A percentile compares a stretch with the other conserved stretches of the same genome.
These are phyloP conservation scores for Hymenochirus boettgeri DNA, from an alignment of 2,113 vertebrate genomes.

Conservation along the genomic window DNA sequence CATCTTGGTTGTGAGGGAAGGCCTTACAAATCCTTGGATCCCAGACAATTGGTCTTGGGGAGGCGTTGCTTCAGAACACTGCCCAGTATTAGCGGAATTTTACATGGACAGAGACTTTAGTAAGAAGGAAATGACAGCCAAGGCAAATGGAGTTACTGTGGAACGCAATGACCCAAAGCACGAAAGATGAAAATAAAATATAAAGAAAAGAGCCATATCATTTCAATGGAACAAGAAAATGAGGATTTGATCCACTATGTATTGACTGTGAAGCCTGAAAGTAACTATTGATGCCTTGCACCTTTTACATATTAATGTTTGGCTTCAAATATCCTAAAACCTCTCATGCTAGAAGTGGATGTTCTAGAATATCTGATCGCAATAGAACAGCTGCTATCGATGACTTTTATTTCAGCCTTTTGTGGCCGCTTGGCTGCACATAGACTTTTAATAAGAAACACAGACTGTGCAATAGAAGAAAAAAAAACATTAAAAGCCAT, in stretches of 20 bases:
- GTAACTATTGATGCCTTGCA: constrained; percentile 38
- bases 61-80: constrained; percentile 86
- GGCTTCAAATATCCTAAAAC: constrained; percentile 26
- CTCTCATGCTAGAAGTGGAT: constrained; percentile 35
- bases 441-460: constrained; percentile 31
- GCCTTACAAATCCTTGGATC: constrained; percentile 93
- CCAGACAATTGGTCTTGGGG: constrained; percentile 97
- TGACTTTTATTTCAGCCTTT: constrained; percentile 3
- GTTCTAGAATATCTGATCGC: constrained; percentile 9
- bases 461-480: constrained; percentile 47
- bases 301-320: constrained; percentile 45
- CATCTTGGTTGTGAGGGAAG: constrained; percentile 83
- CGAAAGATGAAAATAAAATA: constrained; percentile 73
- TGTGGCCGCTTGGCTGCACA: constrained; percentile 4
- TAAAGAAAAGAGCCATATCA: not conserved
- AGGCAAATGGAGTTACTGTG: constrained; percentile 60
- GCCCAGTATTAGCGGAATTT: constrained; percentile 82
- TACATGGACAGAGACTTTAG: constrained; percentile 67
- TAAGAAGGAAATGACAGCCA: constrained; percentile 66
- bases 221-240: constrained; percentile 12
- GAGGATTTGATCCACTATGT: not conserved
- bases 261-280: constrained; percentile 17
- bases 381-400: constrained; percentile 10
- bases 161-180: constrained; percentile 77
- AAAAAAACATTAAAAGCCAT: constrained; percentile 51